Conservation (phyloP, 2,797 vertebrate species). For the Parauchenoglanis ngamensis region DNA sequence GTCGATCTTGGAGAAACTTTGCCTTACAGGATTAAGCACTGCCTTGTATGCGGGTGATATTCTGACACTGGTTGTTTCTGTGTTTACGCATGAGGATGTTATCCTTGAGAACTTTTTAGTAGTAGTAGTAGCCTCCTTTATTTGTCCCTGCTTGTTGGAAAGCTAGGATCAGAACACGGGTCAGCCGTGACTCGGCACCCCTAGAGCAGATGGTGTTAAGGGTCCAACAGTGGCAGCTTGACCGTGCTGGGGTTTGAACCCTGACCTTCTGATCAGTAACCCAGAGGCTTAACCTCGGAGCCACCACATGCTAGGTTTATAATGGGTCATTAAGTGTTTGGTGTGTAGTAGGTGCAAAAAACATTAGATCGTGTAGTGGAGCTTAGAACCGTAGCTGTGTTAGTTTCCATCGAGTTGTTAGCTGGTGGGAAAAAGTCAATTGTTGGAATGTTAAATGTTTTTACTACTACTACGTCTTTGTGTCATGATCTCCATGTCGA, state of each 20-base stretch:
- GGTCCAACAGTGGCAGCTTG: too few relatives aligned
- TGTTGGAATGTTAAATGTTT: not conserved
- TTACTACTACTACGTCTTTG: not conserved
- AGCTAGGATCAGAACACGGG: too few relatives aligned
- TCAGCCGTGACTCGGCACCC: too few relatives aligned
- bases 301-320: too few relatives aligned
- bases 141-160: too few relatives aligned
- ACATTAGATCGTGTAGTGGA: conserved; percentile 1
- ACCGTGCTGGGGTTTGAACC: too few relatives aligned
- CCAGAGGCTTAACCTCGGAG: too few relatives aligned
- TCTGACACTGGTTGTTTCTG: not conserved
- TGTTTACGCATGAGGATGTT: not conserved
- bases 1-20: conserved; percentile 7
- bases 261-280: too few relatives aligned
- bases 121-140: too few relatives aligned
- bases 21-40: not conserved
- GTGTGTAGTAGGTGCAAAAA: not conserved
- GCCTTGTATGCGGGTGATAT: not conserved
- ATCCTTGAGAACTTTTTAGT: not conserved
- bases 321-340: not conserved
- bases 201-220: too few relatives aligned
- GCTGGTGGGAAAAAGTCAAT: not conserved
- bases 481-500: not conserved
- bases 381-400: not conserved
- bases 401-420: conserved; percentile 28